These are phyloP conservation scores for Tautogolabrus adspersus DNA, from an alignment of 2,113 vertebrate genomes.

Conservation along the genomic window DNA sequence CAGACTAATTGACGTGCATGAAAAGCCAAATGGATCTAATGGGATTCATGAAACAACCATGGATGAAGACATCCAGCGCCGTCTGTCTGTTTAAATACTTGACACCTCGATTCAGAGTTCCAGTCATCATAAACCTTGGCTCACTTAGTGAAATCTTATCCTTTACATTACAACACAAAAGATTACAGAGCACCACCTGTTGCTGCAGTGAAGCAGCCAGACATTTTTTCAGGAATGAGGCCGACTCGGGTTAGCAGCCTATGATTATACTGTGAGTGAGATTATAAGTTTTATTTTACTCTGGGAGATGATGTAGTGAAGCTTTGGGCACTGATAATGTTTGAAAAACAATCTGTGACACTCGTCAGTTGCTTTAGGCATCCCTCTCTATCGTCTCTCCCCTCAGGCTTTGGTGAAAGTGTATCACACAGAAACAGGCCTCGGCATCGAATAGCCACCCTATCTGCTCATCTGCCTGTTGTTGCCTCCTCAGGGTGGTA, in stretches of 20 bases:
- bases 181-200: conserved; percentile 57
- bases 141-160: conserved; percentile 39
- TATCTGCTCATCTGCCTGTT: conserved; percentile 57
- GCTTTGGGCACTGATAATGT: conserved; percentile 45
- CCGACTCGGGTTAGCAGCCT: conserved; percentile 18
- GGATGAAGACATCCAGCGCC: conserved; percentile 26
- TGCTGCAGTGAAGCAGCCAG: conserved; percentile 35
- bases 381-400: conserved; percentile 19
- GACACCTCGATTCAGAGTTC: conserved; percentile 19
- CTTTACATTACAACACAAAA: conserved; percentile 30
- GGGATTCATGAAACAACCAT: conserved; percentile 33
- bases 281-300: conserved; percentile 47
- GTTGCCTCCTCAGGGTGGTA: conserved; percentile 61
- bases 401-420: conserved; percentile 22
- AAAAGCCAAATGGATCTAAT: conserved; percentile 50
- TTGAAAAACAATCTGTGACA: conserved; percentile 62
- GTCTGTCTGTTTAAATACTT: conserved; percentile 37
- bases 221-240: conserved; percentile 42
- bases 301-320: background rate
- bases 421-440: conserved; percentile 54
- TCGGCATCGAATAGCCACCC: conserved; percentile 33
- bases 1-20: conserved; percentile 33
- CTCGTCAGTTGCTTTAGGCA: conserved; percentile 47
- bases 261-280: conserved; percentile 23
- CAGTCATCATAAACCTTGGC: conserved; percentile 40